These are phyloP conservation scores for Chascanopsetta lugubris DNA, from an alignment of 2,113 vertebrate genomes.

Conservation along the genomic window DNA sequence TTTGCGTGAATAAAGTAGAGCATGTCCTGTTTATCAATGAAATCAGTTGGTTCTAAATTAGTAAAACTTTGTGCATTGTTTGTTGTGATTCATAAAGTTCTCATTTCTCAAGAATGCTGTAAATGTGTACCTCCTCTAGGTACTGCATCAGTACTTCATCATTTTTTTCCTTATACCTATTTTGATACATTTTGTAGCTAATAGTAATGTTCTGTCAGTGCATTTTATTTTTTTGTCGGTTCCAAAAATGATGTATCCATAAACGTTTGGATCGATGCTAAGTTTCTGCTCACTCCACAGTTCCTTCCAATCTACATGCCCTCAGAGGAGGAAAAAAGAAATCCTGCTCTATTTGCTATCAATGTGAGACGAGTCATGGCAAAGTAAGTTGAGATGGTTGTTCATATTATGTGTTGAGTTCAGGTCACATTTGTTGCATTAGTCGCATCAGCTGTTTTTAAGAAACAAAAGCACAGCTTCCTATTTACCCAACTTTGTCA, in stretches of 20 bases:
- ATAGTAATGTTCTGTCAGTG: no score
- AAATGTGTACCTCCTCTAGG: neutral
- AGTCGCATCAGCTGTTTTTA: no score
- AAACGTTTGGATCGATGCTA: no score
- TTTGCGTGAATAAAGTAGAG: neutral
- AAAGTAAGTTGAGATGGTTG: conserved; percentile 71
- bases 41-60: neutral
- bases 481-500: no score
- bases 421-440: neutral
- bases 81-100: neutral
- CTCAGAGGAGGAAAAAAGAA: conserved; percentile 91
- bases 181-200: neutral
- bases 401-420: neutral
- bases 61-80: neutral
- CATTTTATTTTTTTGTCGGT: no score
- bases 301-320: conserved; percentile 94
- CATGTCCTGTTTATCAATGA: neutral
- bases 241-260: no score
- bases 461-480: no score
- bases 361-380: conserved; percentile 96
- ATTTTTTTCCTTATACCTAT: neutral
- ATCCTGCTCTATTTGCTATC: conserved; percentile 90
- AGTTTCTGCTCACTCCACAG: conserved; percentile 69
- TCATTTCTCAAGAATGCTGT: neutral
- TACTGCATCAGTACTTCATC: neutral